phyloP scores from a whole-genome alignment of 2,797 vertebrate species.

The Liasis olivaceus region DNA sequence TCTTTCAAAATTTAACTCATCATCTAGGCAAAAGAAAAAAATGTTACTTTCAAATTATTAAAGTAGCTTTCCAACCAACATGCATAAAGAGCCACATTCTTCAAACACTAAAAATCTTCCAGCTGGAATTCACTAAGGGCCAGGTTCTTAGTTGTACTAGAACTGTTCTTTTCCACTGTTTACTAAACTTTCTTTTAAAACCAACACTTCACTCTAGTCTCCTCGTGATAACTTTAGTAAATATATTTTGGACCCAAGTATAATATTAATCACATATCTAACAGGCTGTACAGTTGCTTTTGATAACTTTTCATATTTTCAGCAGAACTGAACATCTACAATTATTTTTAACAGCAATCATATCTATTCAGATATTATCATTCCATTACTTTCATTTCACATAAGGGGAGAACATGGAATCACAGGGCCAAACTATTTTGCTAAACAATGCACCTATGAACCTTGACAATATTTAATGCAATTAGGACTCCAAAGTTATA shows the following conservation, averaged over 20 bases:
- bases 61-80: conserved; percentile 24
- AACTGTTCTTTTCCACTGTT: conserved; percentile 54
- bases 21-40: conserved; percentile 13
- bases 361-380: conserved; percentile 6
- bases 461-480: conserved; percentile 29
- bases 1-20: conserved; percentile 29
- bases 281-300: conserved; percentile 35
- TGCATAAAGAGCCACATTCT: not conserved
- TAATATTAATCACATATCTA: conserved; percentile 9
- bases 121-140: conserved; percentile 39
- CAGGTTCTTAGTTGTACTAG: conserved; percentile 46
- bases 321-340: not conserved
- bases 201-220: conserved; percentile 41
- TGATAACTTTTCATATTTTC: conserved; percentile 43
- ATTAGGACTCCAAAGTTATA: not conserved
- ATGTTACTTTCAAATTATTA: conserved; percentile 36
- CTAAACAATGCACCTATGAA: conserved; percentile 17
- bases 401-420: conserved; percentile 5
- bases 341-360: not conserved
- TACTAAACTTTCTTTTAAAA: conserved; percentile 66
- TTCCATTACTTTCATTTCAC: conserved; percentile 7
- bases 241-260: conserved; percentile 21
- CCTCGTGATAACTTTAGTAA: not conserved
- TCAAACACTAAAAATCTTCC: conserved; percentile 37
- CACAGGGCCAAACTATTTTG: conserved; percentile 30